Base-by-base conservation (phyloP, 2,113 vertebrate genomes). In the Lamprotornis superbus region DNA sequence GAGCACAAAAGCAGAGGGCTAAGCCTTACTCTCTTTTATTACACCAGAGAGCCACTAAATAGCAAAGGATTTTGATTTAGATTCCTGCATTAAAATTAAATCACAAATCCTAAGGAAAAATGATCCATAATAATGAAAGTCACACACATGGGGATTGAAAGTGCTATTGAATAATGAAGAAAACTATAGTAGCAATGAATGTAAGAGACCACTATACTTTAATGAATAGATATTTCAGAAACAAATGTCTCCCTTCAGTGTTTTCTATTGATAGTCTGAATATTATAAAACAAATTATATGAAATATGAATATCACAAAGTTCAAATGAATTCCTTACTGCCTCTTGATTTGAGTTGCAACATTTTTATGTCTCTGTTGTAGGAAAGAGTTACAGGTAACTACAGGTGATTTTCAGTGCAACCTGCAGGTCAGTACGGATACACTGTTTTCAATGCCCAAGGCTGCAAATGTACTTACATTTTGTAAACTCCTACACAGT, bases 1-100 rank as follows among this genome's bases (percentile, higher is more conserved):
- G 76, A 96, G 91, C 83, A 94, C 77, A 95, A 95, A 97, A 96
- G 67, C 85, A 92, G 73, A 96, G 70, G 87, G 37, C 93, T 97
- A 95, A 97, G 61, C 49, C 94, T 94, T 61, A 28, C 70, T 94
- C 60, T 87, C 67, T 94, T 96, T 95, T 92, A 96, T 97, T 97
- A 94, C 95, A 96, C 97, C 46, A 95, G 96, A 97, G 97, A 98
- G 88, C 35, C 64, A 91, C 97, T 96, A 97, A 98, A 94, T 92
- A 95, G 96, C 77, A 83, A 94, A 97, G 93, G 90, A 96, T 97
- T 97, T 98, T 97, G 97, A 97, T 97, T 98, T 98, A 97, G 96
- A 97, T 95, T 96, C 82, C 75, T 95, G 83, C 92, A 97, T 97
- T 98, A 97, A 98, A 97, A 97, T 98, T 97, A 98, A 98, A 98